Evolutionary conservation across 2,113 vertebrate genomes (phyloP).

Genomic region (Podiceps cristatus): DNA sequence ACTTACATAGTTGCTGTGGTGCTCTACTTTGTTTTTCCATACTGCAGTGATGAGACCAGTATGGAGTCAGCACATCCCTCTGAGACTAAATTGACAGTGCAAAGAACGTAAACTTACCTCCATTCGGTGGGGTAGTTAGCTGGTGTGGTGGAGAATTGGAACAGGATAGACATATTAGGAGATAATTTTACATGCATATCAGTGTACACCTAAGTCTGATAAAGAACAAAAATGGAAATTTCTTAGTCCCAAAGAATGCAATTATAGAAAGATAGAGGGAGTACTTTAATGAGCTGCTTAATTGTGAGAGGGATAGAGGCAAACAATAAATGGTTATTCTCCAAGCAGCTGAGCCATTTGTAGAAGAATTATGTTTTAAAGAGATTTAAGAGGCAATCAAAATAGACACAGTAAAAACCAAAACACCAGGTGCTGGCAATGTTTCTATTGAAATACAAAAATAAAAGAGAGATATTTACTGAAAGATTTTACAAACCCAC

Average conservation of each 20-base stretch:
- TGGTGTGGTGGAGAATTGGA: not conserved
- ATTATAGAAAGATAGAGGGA: not conserved
- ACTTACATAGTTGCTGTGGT: not conserved
- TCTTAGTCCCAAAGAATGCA: not conserved
- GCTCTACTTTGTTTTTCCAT: not conserved
- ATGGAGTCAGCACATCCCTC: not conserved
- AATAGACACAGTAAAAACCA: slow-evolving; percentile 2
- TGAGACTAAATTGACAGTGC: not conserved
- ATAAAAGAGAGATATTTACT: not conserved
- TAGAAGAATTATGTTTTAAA: not conserved
- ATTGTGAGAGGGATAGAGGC: not conserved
- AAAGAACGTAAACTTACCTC: not conserved
- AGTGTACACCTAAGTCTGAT: not conserved
- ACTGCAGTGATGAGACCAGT: not conserved
- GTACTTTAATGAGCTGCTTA: slow-evolving; percentile 17
- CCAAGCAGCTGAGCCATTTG: slow-evolving; percentile 13
- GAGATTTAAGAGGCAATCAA: slow-evolving; percentile 17
- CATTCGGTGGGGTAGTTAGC: too few relatives aligned
- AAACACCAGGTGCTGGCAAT: slow-evolving; percentile 11
- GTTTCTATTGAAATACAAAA: not conserved
- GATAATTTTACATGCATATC: not conserved
- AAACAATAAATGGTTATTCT: not conserved
- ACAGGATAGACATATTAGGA: fast-evolving
- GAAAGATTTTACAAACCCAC: not conserved
- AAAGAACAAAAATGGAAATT: not conserved